These are phyloP conservation scores for Athalia cordata DNA, from an alignment of 2,888 invertebrate genomes.

Conservation along the genomic window DNA sequence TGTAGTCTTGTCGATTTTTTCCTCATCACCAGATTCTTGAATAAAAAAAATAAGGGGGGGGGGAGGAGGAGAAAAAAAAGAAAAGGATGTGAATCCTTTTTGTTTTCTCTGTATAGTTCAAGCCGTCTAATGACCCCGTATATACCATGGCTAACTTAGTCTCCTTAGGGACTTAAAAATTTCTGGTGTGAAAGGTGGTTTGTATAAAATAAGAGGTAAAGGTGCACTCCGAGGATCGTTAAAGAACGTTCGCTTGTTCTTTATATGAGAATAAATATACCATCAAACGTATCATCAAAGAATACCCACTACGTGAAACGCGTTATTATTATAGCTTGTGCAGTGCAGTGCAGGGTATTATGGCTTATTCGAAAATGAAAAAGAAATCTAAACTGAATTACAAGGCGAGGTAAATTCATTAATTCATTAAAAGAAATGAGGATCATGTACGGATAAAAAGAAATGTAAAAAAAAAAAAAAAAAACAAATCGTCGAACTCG, in stretches of 20 bases:
- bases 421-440: too few species aligned
- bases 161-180: constrained; percentile 1
- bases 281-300: constrained; percentile 15
- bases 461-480: too few species aligned
- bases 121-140: not conserved
- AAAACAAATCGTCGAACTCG: too few species aligned
- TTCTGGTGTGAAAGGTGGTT: not conserved
- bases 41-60: too few species aligned
- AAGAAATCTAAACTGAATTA: too few species aligned
- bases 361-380: too few species aligned
- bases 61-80: too few species aligned
- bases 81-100: not conserved
- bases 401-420: too few species aligned
- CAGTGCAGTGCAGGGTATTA: too few species aligned
- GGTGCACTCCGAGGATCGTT: constrained; percentile 35
- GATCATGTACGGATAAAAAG: too few species aligned
- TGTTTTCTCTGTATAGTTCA: constrained; percentile 14
- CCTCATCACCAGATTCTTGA: not conserved
- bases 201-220: not conserved
- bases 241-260: constrained; percentile 39
- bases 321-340: not conserved
- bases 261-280: not conserved
- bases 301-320: not conserved
- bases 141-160: constrained; percentile 16
- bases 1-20: not conserved